Evolutionary conservation across 2,888 invertebrate genomes (phyloP), one percentile per base, ranked within the genome.

Genomic region (Cosmia trapezina): DNA sequence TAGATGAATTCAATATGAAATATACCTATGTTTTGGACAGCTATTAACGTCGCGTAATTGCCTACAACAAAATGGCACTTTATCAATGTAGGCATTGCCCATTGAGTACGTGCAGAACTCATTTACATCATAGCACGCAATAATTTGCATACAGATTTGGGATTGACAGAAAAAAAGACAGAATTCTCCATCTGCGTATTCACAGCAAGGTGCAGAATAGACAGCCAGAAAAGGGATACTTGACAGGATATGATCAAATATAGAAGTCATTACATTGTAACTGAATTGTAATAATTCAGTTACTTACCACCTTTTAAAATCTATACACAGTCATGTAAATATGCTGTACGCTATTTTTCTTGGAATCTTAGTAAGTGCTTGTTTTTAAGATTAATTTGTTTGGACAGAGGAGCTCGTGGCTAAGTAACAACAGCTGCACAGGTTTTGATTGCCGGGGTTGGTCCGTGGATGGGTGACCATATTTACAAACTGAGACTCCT

Each of bases 241-340:
- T 62, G 63, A 64, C 82, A 71, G 77, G 82, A 79, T 81, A 64
- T 76, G 62, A n/a, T 45, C 70, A 47, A 67, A 79, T 81, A 69
- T 70, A 78, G 81, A 0, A 65, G 43, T 49, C 54, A 19, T 49
- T 67, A 43, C 4, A 22, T 49, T 28, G 17, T 33, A 49, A 43
- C 53, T 67, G 37, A 2, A 22, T 49, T 28, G 17, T 33, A 49
- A 43, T 47, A 43, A 49, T 63, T 2, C n/a, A 33, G 1, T 63
- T 53, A 53, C 3, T 63, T 53, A 53, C 3, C 11, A 53, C 61
- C 37, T 73, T 65, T 76, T 61, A 41, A 9, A 64, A 60, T 70
- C 28, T 17, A 28, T 4, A 79, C 28, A 56, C 28, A 33, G 33
- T 33, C 2, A 51, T 73, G 49, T 61, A 61, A 43, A n/a, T n/a